Conservation (phyloP, 2,888 invertebrate genomes). For the Parelbella ahira region DNA sequence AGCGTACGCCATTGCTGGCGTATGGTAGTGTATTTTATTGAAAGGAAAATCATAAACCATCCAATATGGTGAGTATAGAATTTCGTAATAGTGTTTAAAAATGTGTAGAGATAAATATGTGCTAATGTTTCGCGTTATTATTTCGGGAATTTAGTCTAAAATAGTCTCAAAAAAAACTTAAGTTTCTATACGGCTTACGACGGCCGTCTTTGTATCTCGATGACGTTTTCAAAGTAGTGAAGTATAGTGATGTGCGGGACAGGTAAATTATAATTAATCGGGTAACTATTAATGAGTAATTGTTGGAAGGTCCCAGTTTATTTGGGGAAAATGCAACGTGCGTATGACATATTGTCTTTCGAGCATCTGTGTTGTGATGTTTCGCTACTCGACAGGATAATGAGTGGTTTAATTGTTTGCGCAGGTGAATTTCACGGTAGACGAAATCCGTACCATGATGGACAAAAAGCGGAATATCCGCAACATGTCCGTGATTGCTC, state of each 20-base stretch:
- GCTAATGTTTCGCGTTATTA: slow-evolving; percentile 48
- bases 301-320: neutral
- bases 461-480: slow-evolving; percentile 99
- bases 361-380: slow-evolving; percentile 53
- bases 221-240: slow-evolving; percentile 70
- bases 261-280: slow-evolving; percentile 1
- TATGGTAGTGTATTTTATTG: slow-evolving; percentile 86
- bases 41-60: slow-evolving; percentile 89
- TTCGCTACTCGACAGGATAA: slow-evolving; percentile 41
- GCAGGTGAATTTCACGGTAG: slow-evolving; percentile 99
- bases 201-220: slow-evolving; percentile 60
- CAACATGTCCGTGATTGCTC: slow-evolving; percentile 99
- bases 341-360: slow-evolving; percentile 41
- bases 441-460: slow-evolving; percentile 99
- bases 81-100: slow-evolving; percentile 46
- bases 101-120: slow-evolving; percentile 47
- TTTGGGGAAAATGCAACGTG: slow-evolving; percentile 48
- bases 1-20: slow-evolving; percentile 94
- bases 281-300: too few species aligned
- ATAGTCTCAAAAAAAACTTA: slow-evolving; percentile 39
- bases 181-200: slow-evolving; percentile 47
- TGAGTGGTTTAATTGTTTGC: slow-evolving; percentile 61
- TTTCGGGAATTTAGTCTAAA: slow-evolving; percentile 49
- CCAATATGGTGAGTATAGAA: slow-evolving; percentile 87
- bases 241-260: slow-evolving; percentile 42